Conservation (phyloP, 2,888 invertebrate genomes). For the Xylota segnis region DNA sequence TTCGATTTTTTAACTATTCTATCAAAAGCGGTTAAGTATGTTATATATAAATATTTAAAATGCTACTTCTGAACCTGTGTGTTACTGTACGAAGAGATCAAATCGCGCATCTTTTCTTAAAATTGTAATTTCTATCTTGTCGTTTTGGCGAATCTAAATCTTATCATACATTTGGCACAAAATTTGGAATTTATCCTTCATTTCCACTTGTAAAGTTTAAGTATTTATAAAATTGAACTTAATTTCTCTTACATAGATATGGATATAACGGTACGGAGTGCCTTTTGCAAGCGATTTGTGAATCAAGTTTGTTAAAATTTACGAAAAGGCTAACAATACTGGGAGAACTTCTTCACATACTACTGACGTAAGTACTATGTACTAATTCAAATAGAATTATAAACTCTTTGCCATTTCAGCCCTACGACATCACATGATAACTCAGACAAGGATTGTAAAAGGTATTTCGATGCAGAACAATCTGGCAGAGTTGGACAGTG, state of each 20-base stretch:
- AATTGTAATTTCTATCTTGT: too few relatives aligned
- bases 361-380: constrained; percentile 79
- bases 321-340: constrained; percentile 79
- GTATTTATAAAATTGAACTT: not conserved
- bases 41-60: too few relatives aligned
- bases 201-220: too few relatives aligned
- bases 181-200: too few relatives aligned
- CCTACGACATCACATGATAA: constrained; percentile 79
- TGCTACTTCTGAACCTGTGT: too few relatives aligned
- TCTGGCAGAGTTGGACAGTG: constrained; percentile 47
- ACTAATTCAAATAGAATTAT: not conserved
- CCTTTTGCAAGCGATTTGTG: constrained; percentile 80
- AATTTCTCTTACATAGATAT: constrained; percentile 77
- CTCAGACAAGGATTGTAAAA: not conserved
- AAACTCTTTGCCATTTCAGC: constrained; percentile 67
- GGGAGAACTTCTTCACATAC: constrained; percentile 80
- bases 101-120: too few relatives aligned
- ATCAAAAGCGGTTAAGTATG: too few relatives aligned
- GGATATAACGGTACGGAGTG: constrained; percentile 81
- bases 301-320: constrained; percentile 79
- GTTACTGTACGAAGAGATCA: too few relatives aligned
- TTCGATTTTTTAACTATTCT: too few relatives aligned
- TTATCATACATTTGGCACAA: too few relatives aligned
- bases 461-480: constrained; percentile 49
- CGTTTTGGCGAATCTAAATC: too few relatives aligned